Evolutionary conservation across 1,140 invertebrate genomes (phyloP), one percentile per base, ranked within the genome.

Genomic region (Drosophila ohnishii): DNA sequence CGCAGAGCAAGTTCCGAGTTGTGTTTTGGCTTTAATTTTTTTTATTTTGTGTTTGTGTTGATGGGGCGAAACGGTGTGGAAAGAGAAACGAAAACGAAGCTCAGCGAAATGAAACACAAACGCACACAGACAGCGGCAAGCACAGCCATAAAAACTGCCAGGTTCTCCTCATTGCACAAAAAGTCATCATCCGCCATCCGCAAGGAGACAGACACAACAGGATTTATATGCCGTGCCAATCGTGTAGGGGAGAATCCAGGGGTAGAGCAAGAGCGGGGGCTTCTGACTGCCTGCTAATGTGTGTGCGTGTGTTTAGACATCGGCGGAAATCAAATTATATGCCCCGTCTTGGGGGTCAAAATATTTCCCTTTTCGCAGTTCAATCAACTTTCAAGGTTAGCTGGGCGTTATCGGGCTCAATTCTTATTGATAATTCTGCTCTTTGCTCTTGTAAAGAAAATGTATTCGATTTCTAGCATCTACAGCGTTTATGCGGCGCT

Each of bases 331-430:
- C 78, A 86, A 85, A 85, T 85, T 86, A 82, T 76, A 60, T 80
- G 40, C 30, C 67, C 45, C 45, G 47, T 57, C 74, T 69, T 65
- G 76, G 75, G 79, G 79, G 75, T 80, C 83, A 87, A 87, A 87
- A 82, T 83, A 83, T 87, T 64, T 74, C 72, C 67, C 71, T 80
- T 66, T 51, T 66, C n/a, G 50, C 61, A 83, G 83, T 87, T 83
- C 79, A 87, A 74, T 87, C 83, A 87, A 87, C 83, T 82, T 80
- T 87, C 83, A 87, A 87, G 83, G 83, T 87, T 87, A 66, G 40
- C 35, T 67, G 45, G 53, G 47, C 60, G 42, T 58, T 76, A 57
- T 55, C 30, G 67, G n/a, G 32, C 16, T 56, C 37, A 16, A 37
- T 56, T 37, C n/a, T 4, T 48, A 58, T 47, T 40, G 67, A 71